phyloP scores from a whole-genome alignment of 2,797 vertebrate genomes.

The Sebastolobus altivelis region DNA sequence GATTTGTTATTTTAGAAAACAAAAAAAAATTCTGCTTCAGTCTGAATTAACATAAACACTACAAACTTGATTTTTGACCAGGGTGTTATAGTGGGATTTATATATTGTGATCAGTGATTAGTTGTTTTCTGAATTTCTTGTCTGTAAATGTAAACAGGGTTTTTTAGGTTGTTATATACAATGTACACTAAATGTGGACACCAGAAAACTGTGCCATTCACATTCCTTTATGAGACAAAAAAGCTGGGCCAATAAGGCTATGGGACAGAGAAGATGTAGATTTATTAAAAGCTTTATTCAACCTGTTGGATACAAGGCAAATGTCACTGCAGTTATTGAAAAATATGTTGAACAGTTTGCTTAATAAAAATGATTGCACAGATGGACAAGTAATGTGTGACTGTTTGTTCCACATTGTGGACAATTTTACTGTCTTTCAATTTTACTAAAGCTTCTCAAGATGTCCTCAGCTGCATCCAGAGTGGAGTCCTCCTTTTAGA shows the following conservation, averaged over 20 bases:
- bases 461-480: constrained; percentile 90
- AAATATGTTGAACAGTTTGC: not conserved
- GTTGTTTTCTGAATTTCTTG: not conserved
- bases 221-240: not conserved
- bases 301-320: not conserved
- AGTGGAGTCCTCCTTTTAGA: constrained; percentile 90
- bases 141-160: not conserved
- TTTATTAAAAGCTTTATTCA: constrained; percentile 1
- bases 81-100: no score
- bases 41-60: not conserved
- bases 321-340: not conserved
- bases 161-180: not conserved
- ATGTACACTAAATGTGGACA: not conserved
- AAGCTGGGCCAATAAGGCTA: not conserved
- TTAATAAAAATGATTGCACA: not conserved
- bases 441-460: constrained; percentile 73
- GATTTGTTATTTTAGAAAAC: no score
- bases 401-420: not conserved
- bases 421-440: constrained; percentile 80
- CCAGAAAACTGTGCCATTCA: not conserved
- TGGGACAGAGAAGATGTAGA: not conserved
- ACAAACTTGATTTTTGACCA: not conserved
- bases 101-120: not conserved
- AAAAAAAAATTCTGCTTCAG: not conserved
- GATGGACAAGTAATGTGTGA: not conserved